phyloP scores from a whole-genome alignment of 2,113 vertebrate species.

The Macquaria australasica region DNA sequence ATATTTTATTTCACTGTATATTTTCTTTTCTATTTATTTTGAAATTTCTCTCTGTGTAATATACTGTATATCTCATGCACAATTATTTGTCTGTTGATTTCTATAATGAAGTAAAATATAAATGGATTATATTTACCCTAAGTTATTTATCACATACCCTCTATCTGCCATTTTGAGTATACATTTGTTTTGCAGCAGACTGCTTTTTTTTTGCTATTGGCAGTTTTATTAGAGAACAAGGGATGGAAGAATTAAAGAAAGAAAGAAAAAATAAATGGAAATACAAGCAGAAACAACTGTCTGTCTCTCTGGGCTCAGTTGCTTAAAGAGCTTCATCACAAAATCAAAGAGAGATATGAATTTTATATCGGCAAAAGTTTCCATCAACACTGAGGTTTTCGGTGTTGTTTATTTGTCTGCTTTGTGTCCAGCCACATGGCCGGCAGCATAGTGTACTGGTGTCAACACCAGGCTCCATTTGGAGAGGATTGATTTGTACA shows the following conservation, averaged over 20 bases:
- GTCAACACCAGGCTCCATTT: conserved; percentile 35
- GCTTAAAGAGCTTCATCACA: background rate
- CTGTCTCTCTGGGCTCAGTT: background rate
- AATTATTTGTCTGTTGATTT: too few species aligned
- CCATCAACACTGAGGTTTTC: background rate
- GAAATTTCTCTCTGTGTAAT: background rate
- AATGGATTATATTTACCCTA: too few species aligned
- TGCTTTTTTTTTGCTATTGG: background rate
- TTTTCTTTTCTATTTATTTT: background rate
- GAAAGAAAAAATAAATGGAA: background rate
- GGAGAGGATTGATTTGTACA: conserved; percentile 44
- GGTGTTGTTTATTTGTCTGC: background rate
- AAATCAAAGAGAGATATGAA: background rate
- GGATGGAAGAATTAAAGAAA: background rate
- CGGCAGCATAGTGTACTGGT: background rate
- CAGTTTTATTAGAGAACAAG: background rate
- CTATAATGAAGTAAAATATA: background rate
- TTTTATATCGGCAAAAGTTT: background rate
- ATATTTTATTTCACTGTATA: background rate
- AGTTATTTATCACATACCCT: too few species aligned
- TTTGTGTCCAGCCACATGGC: conserved; percentile 2
- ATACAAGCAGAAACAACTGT: background rate
- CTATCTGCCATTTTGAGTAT: background rate
- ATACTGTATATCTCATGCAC: too few species aligned
- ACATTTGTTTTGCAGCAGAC: background rate